Base-by-base conservation (phyloP, 1,140 invertebrate genomes). In the Neelides sp. region DNA sequence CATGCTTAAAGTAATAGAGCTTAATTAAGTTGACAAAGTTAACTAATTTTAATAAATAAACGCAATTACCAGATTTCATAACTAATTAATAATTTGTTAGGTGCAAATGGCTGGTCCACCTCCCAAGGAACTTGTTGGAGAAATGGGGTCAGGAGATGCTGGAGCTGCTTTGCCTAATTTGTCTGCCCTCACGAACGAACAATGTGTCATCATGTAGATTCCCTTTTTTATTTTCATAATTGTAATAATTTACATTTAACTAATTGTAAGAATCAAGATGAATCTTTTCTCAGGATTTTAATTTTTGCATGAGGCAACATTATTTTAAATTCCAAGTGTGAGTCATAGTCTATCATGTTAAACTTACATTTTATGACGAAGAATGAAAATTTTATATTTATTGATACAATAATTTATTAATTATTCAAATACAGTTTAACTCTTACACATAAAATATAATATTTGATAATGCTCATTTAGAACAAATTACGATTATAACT, bases 61-160 rank as follows among this genome's bases (percentile, higher is more conserved):
- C 4, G 26, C 7, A 24, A n/a, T 24, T 15, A 23, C 17, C 17
- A 49, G 13, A 4, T 7, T 41, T 39, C 19, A 27, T 39, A n/a
- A 28, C 15, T 46, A 49, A 4, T 30, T 44, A 19, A n/a, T 57
- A 51, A 44, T 57, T 32, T 68, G 66, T 3, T 61, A 80, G 75
- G 79, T 91, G 72, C 85, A 91, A 72, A 79, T 78, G 55, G 78
- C 79, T 59, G 88, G 88, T 3, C 82, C 87, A 52, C 85, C 85
- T 1, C 88, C 88, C 1, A 75, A 79, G 48, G 87, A 90, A 57
- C 71, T 92, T 39, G 74, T 87, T n/a, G 83, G 80, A 1, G 82
- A 85, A 30, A 63, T 69, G 62, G 68, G n/a, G n/a, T n/a, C n/a
- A n/a, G n/a, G 50, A 20, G 46, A 24, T 28, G 50, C 30, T 1